Conservation (phyloP, 2,888 invertebrate genomes). For the Strigamia transsilvanica region DNA sequence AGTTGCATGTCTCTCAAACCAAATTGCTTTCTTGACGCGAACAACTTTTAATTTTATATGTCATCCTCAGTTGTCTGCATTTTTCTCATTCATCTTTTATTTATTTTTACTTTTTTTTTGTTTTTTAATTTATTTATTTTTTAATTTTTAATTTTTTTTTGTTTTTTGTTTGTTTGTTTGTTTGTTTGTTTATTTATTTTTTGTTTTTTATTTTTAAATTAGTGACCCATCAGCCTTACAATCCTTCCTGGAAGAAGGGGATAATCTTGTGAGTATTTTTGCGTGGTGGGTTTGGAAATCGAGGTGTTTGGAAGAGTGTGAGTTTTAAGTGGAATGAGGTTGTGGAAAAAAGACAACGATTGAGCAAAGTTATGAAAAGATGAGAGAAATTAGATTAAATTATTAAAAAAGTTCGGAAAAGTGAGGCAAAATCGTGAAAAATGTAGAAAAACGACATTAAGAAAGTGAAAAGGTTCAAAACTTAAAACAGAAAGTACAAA, state of each 20-base stretch:
- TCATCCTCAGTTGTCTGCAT: no score
- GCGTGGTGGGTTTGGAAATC: no score
- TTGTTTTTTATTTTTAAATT: conserved; percentile 21
- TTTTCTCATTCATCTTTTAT: background rate
- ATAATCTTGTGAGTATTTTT: conserved; percentile 53
- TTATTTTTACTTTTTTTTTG: conserved; percentile 3
- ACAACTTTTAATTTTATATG: background rate
- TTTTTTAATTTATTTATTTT: background rate
- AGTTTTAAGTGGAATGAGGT: no score
- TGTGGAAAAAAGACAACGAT: no score
- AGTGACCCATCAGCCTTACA: conserved; percentile 62
- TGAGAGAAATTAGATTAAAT: no score
- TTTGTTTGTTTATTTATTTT: background rate
- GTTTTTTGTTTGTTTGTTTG: background rate
- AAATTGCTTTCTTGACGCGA: conserved; percentile 15
- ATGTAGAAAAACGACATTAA: no score
- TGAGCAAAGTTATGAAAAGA: no score
- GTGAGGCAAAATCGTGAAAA: no score
- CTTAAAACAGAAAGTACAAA: no score
- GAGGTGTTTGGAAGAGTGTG: no score
- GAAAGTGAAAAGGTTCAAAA: no score
- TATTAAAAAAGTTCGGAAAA: no score
- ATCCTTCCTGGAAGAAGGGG: conserved; percentile 60
- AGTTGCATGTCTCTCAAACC: background rate
- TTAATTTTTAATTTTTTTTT: background rate